phyloP scores from a whole-genome alignment of 2,113 vertebrate genomes.

The Nettapus auritus region DNA sequence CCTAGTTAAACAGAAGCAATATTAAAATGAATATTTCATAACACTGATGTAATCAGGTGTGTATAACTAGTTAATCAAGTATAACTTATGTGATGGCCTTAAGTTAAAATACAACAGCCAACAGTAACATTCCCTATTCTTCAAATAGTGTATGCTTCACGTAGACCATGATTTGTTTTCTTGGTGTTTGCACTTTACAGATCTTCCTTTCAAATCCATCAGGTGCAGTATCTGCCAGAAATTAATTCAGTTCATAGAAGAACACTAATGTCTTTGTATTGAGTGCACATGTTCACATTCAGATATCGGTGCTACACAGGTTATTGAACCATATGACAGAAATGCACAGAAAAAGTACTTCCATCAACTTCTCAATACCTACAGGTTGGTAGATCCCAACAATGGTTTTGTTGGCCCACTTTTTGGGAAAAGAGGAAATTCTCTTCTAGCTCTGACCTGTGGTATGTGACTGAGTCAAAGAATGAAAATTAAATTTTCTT shows the following conservation, averaged over 20 bases:
- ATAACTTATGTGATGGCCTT: neutral
- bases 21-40: neutral
- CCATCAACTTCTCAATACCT: neutral
- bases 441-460: neutral
- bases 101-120: neutral
- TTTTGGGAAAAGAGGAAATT: neutral
- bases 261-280: neutral
- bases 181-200: neutral
- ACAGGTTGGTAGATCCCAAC: neutral
- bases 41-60: neutral
- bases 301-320: neutral
- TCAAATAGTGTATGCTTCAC: neutral
- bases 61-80: conserved; percentile 16
- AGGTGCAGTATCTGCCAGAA: neutral
- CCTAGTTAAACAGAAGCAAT: neutral
- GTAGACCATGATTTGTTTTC: neutral
- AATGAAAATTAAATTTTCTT: neutral
- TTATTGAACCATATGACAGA: neutral
- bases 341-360: neutral
- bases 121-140: neutral
- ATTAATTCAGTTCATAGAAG: neutral
- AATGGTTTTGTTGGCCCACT: neutral
- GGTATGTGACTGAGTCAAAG: neutral
- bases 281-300: rapidly evolving
- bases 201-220: conserved; percentile 1